Evolutionary conservation across 1,140 invertebrate genomes (phyloP).

Genomic region (Leptonema lineaticorne): DNA sequence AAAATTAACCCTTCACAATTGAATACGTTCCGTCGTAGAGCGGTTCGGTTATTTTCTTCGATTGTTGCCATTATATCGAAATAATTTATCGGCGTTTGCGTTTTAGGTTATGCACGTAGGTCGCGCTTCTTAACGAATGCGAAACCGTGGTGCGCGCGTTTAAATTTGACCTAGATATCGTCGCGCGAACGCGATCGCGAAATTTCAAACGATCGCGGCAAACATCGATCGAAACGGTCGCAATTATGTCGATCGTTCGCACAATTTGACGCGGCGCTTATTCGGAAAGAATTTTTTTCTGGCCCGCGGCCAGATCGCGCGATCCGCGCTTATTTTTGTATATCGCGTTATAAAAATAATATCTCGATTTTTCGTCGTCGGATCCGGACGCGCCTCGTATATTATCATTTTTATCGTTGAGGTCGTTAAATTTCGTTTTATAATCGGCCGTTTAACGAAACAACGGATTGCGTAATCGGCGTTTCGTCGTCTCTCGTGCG

Average conservation of each 20-base stretch:
- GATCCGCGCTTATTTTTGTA: too few relatives aligned
- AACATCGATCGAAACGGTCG: too few relatives aligned
- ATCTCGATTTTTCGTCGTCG: too few relatives aligned
- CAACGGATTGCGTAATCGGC: slow-evolving; percentile 30
- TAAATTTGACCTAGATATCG: not conserved
- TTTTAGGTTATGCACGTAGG: slow-evolving; percentile 22
- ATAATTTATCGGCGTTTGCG: not conserved
- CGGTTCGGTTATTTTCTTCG: not conserved
- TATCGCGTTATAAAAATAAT: too few relatives aligned
- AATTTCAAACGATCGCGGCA: too few relatives aligned
- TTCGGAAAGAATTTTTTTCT: not conserved
- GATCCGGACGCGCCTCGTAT: slow-evolving; percentile 13
- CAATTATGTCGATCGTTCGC: too few relatives aligned
- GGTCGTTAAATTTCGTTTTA: too few relatives aligned
- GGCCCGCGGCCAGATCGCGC: too few relatives aligned
- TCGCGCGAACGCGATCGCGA: not conserved
- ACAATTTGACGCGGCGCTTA: not conserved
- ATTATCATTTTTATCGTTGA: too few relatives aligned
- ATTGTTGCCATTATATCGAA: not conserved
- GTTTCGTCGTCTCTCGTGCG: not conserved
- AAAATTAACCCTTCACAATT: not conserved
- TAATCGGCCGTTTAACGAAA: slow-evolving; percentile 28
- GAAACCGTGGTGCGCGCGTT: slow-evolving; percentile 1
- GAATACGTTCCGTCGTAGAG: not conserved
- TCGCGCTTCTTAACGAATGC: not conserved